Evolutionary conservation across 2,113 vertebrate genomes (phyloP).

Genomic region (Castor canadensis): DNA sequence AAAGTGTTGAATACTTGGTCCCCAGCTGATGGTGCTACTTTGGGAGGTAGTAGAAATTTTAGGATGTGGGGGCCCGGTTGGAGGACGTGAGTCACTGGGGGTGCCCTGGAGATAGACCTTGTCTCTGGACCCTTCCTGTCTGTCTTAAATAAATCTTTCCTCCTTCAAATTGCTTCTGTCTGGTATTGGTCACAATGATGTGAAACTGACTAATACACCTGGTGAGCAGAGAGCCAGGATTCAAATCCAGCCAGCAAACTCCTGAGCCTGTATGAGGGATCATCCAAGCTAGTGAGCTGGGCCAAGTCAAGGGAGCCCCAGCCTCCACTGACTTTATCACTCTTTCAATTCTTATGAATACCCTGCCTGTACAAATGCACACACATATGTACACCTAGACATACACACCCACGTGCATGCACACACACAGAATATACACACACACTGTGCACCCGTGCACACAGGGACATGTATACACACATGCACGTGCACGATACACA

Average conservation of each 20-base stretch:
- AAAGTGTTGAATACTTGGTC: neutral
- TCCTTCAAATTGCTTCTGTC: neutral
- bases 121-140: neutral
- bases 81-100: no score
- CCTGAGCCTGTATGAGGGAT: accelerated
- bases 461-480: no score
- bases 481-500: accelerated
- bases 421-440: neutral
- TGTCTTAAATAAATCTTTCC: neutral
- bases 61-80: neutral
- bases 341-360: neutral
- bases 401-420: accelerated
- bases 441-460: neutral
- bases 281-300: accelerated
- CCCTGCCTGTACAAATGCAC: accelerated
- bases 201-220: neutral
- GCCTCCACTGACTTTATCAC: accelerated
- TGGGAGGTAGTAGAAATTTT: neutral
- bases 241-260: neutral
- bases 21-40: no score
- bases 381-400: neutral
- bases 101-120: neutral
- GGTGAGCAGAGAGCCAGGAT: accelerated
- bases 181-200: neutral
- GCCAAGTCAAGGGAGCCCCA: accelerated